Evolutionary conservation across 2,113 vertebrate species (phyloP).

Genomic region (Parus major): DNA sequence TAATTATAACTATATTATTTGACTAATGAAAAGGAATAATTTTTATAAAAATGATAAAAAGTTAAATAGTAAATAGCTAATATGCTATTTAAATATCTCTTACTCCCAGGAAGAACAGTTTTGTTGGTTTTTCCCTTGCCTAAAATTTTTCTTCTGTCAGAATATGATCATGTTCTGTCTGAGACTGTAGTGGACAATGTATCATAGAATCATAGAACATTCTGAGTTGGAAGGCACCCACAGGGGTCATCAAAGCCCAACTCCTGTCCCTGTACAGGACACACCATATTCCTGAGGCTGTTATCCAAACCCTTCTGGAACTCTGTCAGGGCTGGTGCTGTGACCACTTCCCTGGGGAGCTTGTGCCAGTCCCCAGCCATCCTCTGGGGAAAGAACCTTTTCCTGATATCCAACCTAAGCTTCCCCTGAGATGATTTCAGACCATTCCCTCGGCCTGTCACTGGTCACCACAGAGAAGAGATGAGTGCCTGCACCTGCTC

Average conservation of each 20-base stretch:
- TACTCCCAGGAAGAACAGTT: background rate
- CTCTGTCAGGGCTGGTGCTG: background rate
- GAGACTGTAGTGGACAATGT: background rate
- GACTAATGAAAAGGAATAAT: background rate
- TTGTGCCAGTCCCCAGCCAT: background rate
- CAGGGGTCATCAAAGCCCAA: background rate
- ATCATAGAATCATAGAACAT: background rate
- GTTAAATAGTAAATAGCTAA: background rate
- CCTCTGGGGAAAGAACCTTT: background rate
- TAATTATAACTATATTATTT: background rate
- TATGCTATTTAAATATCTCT: background rate
- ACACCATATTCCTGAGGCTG: background rate
- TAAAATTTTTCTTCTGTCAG: background rate
- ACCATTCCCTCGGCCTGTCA: fast-evolving
- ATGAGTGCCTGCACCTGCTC: background rate
- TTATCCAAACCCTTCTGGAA: background rate
- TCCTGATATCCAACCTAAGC: background rate
- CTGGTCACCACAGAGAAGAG: no score
- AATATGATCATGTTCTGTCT: background rate
- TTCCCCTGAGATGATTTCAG: background rate
- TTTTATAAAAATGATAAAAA: background rate
- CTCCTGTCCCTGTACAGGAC: background rate
- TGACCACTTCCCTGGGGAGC: background rate
- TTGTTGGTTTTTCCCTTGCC: background rate
- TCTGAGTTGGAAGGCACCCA: background rate